These are phyloP conservation scores for Xiphias gladius DNA, from an alignment of 2,113 vertebrate species.

Conservation along the genomic window DNA sequence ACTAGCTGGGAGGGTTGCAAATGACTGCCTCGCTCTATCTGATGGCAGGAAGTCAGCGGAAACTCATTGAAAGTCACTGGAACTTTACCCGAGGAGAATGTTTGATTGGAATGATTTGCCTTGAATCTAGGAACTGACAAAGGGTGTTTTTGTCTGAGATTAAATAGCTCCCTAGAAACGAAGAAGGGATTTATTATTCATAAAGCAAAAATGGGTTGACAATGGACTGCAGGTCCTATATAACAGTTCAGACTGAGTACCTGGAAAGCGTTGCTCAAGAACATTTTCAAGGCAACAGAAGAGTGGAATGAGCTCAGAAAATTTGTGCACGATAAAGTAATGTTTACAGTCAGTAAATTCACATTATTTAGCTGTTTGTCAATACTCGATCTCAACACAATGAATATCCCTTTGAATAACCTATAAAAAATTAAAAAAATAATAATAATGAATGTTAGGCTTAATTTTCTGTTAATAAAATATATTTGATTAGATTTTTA, in stretches of 20 bases:
- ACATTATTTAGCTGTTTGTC: neutral
- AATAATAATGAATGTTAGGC: too few relatives aligned
- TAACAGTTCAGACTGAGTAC: conserved; percentile 58
- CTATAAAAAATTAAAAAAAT: neutral
- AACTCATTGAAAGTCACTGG: conserved; percentile 71
- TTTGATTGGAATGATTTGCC: conserved; percentile 76
- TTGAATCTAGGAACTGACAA: conserved; percentile 64
- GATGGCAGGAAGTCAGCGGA: conserved; percentile 62
- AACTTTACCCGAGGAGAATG: conserved; percentile 66
- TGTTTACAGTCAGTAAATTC: conserved; percentile 1
- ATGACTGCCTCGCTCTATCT: conserved; percentile 55
- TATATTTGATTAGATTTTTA: neutral
- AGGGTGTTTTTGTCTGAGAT: conserved; percentile 69
- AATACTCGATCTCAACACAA: conserved; percentile 14
- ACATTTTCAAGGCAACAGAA: conserved; percentile 24
- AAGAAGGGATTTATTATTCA: conserved; percentile 73
- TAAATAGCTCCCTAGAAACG: conserved; percentile 66
- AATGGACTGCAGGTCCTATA: conserved; percentile 60
- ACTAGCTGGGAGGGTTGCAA: conserved; percentile 69
- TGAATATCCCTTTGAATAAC: neutral
- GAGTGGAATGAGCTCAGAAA: neutral
- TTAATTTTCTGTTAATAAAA: too few relatives aligned
- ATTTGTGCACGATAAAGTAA: neutral
- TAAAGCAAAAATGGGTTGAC: conserved; percentile 61
- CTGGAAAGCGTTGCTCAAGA: conserved; percentile 41